Percentiles rank a stretch among this genome's conserved stretches.
Evolutionary conservation across 2,888 invertebrate genomes (phyloP).

Genomic region (Andrena camellia): DNA sequence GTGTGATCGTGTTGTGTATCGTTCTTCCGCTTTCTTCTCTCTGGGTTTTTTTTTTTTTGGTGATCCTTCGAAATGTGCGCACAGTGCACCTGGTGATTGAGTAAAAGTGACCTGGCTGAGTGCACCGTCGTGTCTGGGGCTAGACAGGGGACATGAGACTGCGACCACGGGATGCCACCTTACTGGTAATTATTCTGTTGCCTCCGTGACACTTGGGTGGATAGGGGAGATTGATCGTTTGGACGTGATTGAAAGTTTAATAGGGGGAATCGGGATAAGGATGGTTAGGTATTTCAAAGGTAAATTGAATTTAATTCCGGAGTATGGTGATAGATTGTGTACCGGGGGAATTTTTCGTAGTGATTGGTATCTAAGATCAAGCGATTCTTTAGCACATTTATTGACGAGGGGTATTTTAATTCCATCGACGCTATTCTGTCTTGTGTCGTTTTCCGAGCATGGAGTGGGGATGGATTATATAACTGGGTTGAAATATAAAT

Average conservation of each 20-base stretch:
- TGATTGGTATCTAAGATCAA: background rate
- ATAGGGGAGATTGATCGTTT: background rate
- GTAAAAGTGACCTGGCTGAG: constrained; percentile 50
- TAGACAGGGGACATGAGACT: constrained; percentile 74
- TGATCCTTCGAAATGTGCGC: constrained; percentile 15
- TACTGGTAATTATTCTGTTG: constrained; percentile 77
- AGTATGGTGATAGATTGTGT: background rate
- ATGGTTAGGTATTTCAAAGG: background rate
- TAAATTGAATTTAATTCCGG: background rate
- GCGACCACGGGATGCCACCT: constrained; percentile 78
- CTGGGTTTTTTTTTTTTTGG: background rate
- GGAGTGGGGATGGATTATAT: too few relatives aligned
- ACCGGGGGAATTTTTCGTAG: background rate
- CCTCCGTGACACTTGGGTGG: background rate
- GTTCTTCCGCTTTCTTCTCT: background rate
- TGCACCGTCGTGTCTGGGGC: constrained; percentile 28
- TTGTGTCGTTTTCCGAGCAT: background rate
- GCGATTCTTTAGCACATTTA: background rate
- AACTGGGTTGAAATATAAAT: too few relatives aligned
- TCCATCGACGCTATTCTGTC: background rate
- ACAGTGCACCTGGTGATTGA: constrained; percentile 39
- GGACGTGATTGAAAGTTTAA: constrained; percentile 20
- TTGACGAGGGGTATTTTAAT: background rate
- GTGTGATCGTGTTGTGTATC: constrained; percentile 9
- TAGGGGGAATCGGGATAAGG: background rate